These are phyloP conservation scores for Andrena chrysosceles DNA, from an alignment of 2,888 invertebrate genomes.

Conservation along the genomic window DNA sequence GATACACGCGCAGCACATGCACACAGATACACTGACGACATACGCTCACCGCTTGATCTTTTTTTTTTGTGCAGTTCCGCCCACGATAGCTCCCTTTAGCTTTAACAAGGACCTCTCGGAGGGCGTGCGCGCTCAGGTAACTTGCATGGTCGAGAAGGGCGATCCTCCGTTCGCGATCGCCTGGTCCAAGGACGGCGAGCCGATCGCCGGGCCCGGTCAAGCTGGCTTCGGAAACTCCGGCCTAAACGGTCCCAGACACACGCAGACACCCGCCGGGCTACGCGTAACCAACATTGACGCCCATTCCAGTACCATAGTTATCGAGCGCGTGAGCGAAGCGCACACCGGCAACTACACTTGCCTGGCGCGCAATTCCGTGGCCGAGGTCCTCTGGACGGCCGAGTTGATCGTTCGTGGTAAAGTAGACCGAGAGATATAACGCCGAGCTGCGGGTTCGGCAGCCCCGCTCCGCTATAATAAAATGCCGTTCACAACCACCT, in stretches of 20 bases:
- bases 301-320: conserved; percentile 94
- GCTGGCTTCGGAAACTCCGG: conserved; percentile 65
- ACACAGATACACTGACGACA: conserved; percentile 22
- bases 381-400: conserved; percentile 84
- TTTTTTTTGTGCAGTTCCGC: conserved; percentile 89
- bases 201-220: conserved; percentile 88
- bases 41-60: conserved; percentile 60
- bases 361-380: conserved; percentile 95
- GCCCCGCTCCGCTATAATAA: conserved; percentile 21
- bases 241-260: conserved; percentile 69
- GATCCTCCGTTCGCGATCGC: conserved; percentile 96
- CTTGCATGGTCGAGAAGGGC: conserved; percentile 96
- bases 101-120: conserved; percentile 88
- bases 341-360: conserved; percentile 97
- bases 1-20: conserved; percentile 19
- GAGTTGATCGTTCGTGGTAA: conserved; percentile 86
- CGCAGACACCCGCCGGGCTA: conserved; percentile 76
- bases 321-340: conserved; percentile 93
- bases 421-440: conserved; percentile 65
- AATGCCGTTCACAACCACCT: conserved; percentile 33
- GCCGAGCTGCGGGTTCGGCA: conserved; percentile 12
- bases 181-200: conserved; percentile 95
- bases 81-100: conserved; percentile 95
- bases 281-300: conserved; percentile 88
- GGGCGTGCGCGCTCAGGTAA: conserved; percentile 95